These are phyloP conservation scores for Nematostella vectensis DNA, from an alignment of 92 coral and sea anemone species.

Conservation along the genomic window DNA sequence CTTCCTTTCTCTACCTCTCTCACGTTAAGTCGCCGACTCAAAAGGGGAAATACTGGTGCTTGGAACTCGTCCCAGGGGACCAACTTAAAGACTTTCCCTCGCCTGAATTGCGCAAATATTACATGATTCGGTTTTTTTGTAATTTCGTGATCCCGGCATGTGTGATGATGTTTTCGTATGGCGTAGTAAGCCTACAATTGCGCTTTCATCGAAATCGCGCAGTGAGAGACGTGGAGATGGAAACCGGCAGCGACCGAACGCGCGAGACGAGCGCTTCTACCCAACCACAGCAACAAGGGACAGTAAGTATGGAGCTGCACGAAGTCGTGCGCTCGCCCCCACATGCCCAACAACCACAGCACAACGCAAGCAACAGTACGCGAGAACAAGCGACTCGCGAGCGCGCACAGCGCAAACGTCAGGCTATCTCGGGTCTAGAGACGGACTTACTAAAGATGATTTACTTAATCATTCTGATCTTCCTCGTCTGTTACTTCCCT, in stretches of 20 bases:
- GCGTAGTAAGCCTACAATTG: conserved; percentile 30
- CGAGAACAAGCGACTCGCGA: conserved; percentile 1
- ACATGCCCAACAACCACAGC: neutral
- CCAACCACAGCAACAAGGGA: conserved; percentile 16
- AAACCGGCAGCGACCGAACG: neutral
- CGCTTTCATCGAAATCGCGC: conserved; percentile 20
- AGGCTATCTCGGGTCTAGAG: conserved; percentile 29
- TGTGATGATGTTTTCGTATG: conserved; percentile 36
- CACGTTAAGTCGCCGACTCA: neutral
- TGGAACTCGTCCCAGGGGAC: conserved; percentile 20
- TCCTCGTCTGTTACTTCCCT: conserved; percentile 45
- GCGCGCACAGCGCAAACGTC: conserved; percentile 10
- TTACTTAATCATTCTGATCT: conserved; percentile 30
- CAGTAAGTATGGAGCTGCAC: neutral
- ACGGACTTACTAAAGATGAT: conserved; percentile 47
- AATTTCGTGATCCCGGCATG: conserved; percentile 33
- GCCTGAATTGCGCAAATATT: neutral
- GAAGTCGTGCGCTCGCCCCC: neutral
- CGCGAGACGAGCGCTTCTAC: conserved; percentile 3
- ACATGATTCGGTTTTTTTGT: conserved; percentile 9
- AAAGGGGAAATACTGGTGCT: conserved; percentile 8
- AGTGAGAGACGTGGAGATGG: conserved; percentile 10
- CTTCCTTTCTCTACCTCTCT: conserved; percentile 11
- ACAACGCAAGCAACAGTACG: conserved; percentile 1
- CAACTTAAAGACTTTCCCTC: neutral